A percentile compares a stretch with the other conserved stretches of the same genome.
These are phyloP conservation scores for Gila robusta DNA, from an alignment of 2,797 vertebrate genomes.

Conservation along the genomic window DNA sequence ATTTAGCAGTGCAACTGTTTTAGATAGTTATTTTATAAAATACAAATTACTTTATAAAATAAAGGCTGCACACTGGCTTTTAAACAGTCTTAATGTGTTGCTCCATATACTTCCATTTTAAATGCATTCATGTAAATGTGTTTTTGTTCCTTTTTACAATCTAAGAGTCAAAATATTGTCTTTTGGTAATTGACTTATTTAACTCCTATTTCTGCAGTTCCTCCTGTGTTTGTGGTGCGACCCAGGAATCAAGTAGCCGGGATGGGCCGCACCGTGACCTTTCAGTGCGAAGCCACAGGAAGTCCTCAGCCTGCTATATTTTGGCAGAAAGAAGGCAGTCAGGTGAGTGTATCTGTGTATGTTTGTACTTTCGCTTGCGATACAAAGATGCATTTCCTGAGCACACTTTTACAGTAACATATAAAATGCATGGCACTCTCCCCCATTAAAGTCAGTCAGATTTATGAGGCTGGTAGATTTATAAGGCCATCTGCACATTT, in stretches of 20 bases:
- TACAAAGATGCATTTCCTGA: slow-evolving; percentile 1
- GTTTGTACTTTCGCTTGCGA: not conserved
- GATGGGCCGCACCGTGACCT: slow-evolving; percentile 94
- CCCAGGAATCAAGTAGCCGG: slow-evolving; percentile 96
- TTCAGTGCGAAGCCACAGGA: slow-evolving; percentile 97
- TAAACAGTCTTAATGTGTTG: not conserved
- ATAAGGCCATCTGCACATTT: slow-evolving; percentile 58
- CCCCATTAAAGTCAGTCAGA: slow-evolving; percentile 42
- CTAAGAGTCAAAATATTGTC: not conserved
- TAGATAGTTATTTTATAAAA: not conserved
- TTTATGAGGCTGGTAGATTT: slow-evolving; percentile 56
- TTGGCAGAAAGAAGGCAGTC: slow-evolving; percentile 97
- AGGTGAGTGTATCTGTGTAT: slow-evolving; percentile 82
- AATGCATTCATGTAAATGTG: not conserved
- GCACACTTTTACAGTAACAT: not conserved
- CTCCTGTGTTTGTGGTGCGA: slow-evolving; percentile 94
- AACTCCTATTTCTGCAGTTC: slow-evolving; percentile 80
- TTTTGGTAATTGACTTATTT: slow-evolving; percentile 20
- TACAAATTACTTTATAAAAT: not conserved
- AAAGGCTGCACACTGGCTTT: not conserved
- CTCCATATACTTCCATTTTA: not conserved
- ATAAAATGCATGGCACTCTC: slow-evolving; percentile 3
- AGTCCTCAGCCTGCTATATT: slow-evolving; percentile 99
- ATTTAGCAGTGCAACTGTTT: no score
- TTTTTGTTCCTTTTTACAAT: not conserved